Percentiles rank a stretch among this genome's conserved stretches.
Evolutionary conservation across 2,888 invertebrate genomes (phyloP).

Genomic region (Idaea dimidiata): DNA sequence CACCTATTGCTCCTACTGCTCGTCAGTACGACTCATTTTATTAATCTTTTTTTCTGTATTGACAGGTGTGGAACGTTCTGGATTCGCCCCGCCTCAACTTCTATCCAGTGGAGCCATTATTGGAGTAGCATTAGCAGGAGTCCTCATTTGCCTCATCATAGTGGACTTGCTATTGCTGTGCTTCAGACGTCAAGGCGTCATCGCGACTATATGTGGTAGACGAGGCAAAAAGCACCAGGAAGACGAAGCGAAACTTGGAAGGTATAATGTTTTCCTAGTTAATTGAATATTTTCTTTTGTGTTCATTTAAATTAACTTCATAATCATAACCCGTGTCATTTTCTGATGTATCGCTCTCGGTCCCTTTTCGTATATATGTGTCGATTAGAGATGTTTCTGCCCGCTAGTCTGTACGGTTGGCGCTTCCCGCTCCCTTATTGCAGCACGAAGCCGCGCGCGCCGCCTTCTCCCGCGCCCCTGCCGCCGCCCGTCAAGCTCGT

Average conservation of each 20-base stretch:
- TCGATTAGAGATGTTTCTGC: slow-evolving; percentile 81
- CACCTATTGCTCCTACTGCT: slow-evolving; percentile 55
- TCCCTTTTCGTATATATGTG: slow-evolving; percentile 47
- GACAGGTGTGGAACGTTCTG: slow-evolving; percentile 72
- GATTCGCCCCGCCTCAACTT: slow-evolving; percentile 74
- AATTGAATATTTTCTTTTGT: slow-evolving; percentile 24
- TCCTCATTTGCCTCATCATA: slow-evolving; percentile 89
- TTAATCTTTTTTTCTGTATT: slow-evolving; percentile 38
- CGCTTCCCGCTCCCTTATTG: slow-evolving; percentile 98
- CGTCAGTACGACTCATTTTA: slow-evolving; percentile 30
- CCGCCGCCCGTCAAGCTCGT: slow-evolving; percentile 89
- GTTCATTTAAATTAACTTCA: slow-evolving; percentile 32
- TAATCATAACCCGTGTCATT: slow-evolving; percentile 35
- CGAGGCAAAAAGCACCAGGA: slow-evolving; percentile 86
- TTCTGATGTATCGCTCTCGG: slow-evolving; percentile 30
- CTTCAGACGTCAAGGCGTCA: slow-evolving; percentile 83
- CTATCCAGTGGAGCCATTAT: slow-evolving; percentile 89
- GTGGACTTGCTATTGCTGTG: slow-evolving; percentile 92
- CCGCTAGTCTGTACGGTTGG: slow-evolving; percentile 96
- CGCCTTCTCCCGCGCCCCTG: slow-evolving; percentile 89
- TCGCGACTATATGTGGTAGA: slow-evolving; percentile 85
- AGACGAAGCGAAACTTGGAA: slow-evolving; percentile 91
- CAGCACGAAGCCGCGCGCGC: slow-evolving; percentile 92
- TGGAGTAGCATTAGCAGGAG: slow-evolving; percentile 90
- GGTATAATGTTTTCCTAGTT: slow-evolving; percentile 72